Evolutionary conservation across 2,797 vertebrate species (phyloP).

Genomic region (Gila robusta): DNA sequence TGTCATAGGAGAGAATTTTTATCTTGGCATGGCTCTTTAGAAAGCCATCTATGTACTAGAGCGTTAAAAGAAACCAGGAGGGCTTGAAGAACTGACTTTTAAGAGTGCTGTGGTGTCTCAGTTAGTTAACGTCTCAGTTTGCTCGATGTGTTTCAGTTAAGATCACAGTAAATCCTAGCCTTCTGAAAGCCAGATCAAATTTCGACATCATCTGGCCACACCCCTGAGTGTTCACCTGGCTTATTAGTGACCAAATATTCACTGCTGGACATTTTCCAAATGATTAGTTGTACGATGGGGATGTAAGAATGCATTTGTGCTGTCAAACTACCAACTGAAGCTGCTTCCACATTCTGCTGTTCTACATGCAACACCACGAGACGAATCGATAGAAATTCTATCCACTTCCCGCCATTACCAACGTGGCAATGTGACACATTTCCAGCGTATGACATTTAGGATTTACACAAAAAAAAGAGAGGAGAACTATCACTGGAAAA

Average conservation of each 20-base stretch:
- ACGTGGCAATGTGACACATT: slow-evolving; percentile 16
- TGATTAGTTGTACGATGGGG: slow-evolving; percentile 8
- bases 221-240: not conserved
- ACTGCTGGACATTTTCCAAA: not conserved
- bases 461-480: slow-evolving; percentile 11
- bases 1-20: slow-evolving; percentile 1
- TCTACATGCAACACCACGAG: slow-evolving; percentile 13
- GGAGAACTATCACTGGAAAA: not conserved
- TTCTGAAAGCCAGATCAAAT: not conserved
- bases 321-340: slow-evolving; percentile 13
- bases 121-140: not conserved
- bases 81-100: not conserved
- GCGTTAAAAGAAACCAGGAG: slow-evolving; percentile 1
- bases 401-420: slow-evolving; percentile 24
- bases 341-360: not conserved
- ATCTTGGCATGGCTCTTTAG: slow-evolving; percentile 5
- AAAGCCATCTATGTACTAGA: slow-evolving; percentile 2
- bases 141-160: not conserved
- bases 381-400: slow-evolving; percentile 8
- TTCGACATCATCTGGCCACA: not conserved
- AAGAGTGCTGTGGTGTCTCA: slow-evolving; percentile 1
- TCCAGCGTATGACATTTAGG: not conserved
- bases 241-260: not conserved
- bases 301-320: not conserved
- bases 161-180: not conserved